Evolutionary conservation across 2,888 invertebrate species (phyloP).

Genomic region (Brenthis ino): DNA sequence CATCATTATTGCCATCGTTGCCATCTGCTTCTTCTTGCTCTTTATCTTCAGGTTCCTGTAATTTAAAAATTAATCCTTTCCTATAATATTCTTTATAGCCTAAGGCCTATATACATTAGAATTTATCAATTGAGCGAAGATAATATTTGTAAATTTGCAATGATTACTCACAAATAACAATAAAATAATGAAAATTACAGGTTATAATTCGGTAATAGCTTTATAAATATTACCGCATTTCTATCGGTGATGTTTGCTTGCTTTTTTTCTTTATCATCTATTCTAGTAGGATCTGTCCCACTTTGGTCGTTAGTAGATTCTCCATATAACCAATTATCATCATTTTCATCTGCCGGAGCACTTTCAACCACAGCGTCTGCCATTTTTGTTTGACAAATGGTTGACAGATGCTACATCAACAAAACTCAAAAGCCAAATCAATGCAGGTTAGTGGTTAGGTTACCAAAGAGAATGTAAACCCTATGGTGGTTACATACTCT

Average conservation of each 20-base stretch:
- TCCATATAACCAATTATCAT: slow-evolving; percentile 95
- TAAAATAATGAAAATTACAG: slow-evolving; percentile 19
- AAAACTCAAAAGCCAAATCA: not conserved
- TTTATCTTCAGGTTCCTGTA: slow-evolving; percentile 69
- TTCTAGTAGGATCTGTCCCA: slow-evolving; percentile 44
- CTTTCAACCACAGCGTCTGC: slow-evolving; percentile 67
- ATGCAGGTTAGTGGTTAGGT: not conserved
- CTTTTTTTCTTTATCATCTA: slow-evolving; percentile 49
- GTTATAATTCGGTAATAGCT: slow-evolving; percentile 30
- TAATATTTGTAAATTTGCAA: not conserved
- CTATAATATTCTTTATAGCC: not conserved
- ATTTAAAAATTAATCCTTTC: slow-evolving; percentile 17
- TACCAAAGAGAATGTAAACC: no score
- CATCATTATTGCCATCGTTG: slow-evolving; percentile 73
- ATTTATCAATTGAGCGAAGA: no score
- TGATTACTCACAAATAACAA: not conserved
- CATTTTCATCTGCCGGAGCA: slow-evolving; percentile 84
- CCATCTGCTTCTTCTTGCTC: slow-evolving; percentile 73
- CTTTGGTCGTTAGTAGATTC: slow-evolving; percentile 84
- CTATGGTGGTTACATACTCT: no score
- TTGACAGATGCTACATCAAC: slow-evolving; percentile 20
- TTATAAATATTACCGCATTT: slow-evolving; percentile 35
- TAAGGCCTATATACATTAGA: not conserved
- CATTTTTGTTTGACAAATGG: slow-evolving; percentile 54
- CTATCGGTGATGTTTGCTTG: slow-evolving; percentile 36